Evolutionary conservation across 2,113 vertebrate genomes (phyloP).

Genomic region (Colistium nudipinnis): DNA sequence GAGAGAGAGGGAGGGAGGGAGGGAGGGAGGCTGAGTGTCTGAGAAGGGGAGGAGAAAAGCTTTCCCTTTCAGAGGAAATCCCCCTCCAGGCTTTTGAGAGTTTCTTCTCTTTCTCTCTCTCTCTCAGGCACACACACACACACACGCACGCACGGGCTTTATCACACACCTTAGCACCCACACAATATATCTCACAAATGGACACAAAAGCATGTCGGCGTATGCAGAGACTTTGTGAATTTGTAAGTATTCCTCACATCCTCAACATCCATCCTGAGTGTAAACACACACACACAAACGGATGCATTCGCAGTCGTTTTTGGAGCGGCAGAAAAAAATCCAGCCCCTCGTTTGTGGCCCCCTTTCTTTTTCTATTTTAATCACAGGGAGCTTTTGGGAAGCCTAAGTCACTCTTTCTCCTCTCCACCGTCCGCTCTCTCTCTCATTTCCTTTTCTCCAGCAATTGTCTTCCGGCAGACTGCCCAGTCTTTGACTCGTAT

Average conservation of each 20-base stretch:
- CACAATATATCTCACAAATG: conserved; percentile 39
- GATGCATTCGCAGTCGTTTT: conserved; percentile 13
- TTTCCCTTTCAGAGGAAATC: conserved; percentile 84
- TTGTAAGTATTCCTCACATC: not conserved
- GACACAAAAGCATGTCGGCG: conserved; percentile 27
- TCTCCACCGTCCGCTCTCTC: conserved; percentile 56
- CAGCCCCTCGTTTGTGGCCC: conserved; percentile 61
- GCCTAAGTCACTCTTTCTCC: conserved; percentile 55
- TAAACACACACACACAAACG: conserved; percentile 26
- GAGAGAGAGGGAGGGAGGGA: conserved; percentile 25
- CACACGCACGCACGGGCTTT: conserved; percentile 43
- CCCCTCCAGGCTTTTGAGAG: conserved; percentile 83
- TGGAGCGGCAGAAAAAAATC: conserved; percentile 42
- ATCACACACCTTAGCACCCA: conserved; percentile 54
- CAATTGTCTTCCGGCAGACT: conserved; percentile 65
- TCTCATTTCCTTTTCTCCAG: conserved; percentile 77
- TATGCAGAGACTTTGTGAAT: not conserved
- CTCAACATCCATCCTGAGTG: conserved; percentile 20
- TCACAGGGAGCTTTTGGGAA: conserved; percentile 50
- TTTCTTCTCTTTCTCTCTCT: conserved; percentile 61
- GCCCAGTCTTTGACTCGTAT: conserved; percentile 68
- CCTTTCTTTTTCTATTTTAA: conserved; percentile 73
- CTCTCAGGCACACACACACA: no score
- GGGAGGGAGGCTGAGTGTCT: conserved; percentile 26
- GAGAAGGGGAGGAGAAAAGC: conserved; percentile 78